These are phyloP conservation scores for Corydoras maculifer DNA, from an alignment of 2,113 vertebrate genomes.

Conservation along the genomic window DNA sequence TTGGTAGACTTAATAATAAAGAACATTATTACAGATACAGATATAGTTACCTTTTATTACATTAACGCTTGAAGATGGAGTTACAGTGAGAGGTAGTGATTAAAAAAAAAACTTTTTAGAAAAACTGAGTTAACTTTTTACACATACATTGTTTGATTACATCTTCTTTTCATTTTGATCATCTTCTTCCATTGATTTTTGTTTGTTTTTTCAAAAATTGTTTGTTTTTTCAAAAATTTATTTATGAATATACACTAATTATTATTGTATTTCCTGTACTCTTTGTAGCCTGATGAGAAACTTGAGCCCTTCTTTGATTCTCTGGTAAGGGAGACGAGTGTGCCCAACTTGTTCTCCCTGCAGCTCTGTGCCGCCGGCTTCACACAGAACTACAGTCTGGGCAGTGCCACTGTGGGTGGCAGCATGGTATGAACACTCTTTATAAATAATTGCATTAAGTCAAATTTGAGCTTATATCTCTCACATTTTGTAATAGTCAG, in stretches of 20 bases:
- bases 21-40: too few relatives aligned
- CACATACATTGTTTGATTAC: background rate
- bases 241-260: background rate
- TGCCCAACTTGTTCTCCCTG: conserved; percentile 91
- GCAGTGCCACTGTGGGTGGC: conserved; percentile 83
- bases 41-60: too few relatives aligned
- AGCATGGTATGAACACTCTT: conserved; percentile 79
- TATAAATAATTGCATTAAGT: too few relatives aligned
- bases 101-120: too few relatives aligned
- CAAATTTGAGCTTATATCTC: too few relatives aligned
- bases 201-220: background rate
- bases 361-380: conserved; percentile 90
- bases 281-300: conserved; percentile 81
- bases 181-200: too few relatives aligned
- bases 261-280: too few relatives aligned
- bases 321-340: conserved; percentile 84
- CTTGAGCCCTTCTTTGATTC: conserved; percentile 97
- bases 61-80: too few relatives aligned
- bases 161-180: background rate
- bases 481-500: too few relatives aligned
- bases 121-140: too few relatives aligned
- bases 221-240: background rate
- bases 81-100: too few relatives aligned
- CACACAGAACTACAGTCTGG: conserved; percentile 79
- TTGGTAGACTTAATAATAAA: too few relatives aligned